Conservation (phyloP, 1,140 invertebrate genomes). For the Caenorhabditis inopinata region DNA sequence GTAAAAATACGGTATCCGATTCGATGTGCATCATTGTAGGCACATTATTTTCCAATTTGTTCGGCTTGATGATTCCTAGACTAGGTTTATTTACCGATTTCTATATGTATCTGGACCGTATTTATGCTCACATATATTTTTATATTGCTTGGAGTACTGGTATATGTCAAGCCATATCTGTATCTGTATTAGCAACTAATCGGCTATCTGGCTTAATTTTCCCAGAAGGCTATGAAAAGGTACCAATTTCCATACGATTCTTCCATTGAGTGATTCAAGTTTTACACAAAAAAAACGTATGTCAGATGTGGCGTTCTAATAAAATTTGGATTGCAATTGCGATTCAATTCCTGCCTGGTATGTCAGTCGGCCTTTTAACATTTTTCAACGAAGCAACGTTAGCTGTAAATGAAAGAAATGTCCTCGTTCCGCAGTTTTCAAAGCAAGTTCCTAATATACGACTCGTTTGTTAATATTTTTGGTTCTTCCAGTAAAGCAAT, state of each 20-base stretch:
- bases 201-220: background rate
- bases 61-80: slow-evolving; percentile 1
- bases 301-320: background rate
- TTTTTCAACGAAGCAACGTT: slow-evolving; percentile 7
- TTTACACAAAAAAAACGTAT: background rate
- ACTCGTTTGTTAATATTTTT: no score
- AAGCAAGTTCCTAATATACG: no score
- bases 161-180: slow-evolving; percentile 8
- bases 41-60: background rate
- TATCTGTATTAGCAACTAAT: slow-evolving; percentile 1
- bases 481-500: slow-evolving; percentile 10
- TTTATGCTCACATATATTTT: slow-evolving; percentile 5
- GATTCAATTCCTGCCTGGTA: background rate
- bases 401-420: background rate
- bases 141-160: slow-evolving; percentile 27
- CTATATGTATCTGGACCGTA: background rate
- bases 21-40: background rate
- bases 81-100: background rate
- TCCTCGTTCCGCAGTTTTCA: background rate
- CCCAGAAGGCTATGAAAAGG: background rate
- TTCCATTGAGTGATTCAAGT: background rate
- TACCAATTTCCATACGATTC: background rate
- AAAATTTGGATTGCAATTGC: background rate
- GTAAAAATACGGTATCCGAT: no score
- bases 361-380: background rate